phyloP scores from a whole-genome alignment of 2,888 invertebrate genomes.

The Pemphredon lugubris region DNA sequence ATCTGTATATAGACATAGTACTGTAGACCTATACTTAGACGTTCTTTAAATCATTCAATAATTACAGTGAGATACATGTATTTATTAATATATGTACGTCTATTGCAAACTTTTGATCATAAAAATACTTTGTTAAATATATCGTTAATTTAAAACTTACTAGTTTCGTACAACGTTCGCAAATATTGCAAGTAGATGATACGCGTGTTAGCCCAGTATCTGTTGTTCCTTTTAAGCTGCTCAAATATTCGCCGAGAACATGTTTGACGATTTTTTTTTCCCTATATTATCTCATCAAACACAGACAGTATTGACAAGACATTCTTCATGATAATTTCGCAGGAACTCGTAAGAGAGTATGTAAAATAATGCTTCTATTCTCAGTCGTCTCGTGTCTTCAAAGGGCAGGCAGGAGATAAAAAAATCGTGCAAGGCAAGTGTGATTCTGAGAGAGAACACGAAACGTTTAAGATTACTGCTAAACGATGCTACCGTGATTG shows the following conservation, averaged over 20 bases:
- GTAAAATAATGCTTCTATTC: conserved; percentile 1
- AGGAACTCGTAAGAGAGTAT: conserved; percentile 37
- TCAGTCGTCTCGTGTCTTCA: neutral
- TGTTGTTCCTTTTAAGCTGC: conserved; percentile 7
- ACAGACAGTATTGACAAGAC: conserved; percentile 24
- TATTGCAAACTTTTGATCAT: conserved; percentile 15
- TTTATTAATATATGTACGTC: neutral
- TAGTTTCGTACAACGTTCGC: conserved; percentile 15
- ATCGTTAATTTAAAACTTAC: conserved; percentile 17
- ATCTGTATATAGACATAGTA: neutral
- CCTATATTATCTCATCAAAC: conserved; percentile 3
- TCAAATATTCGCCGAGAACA: conserved; percentile 4
- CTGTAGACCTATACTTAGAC: neutral
- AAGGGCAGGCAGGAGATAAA: conserved; percentile 1
- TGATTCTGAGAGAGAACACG: conserved; percentile 8
- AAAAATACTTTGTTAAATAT: conserved; percentile 40
- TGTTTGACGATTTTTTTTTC: neutral
- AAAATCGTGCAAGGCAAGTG: conserved; percentile 7
- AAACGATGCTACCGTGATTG: neutral
- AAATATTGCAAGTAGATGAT: conserved; percentile 10
- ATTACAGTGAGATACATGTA: conserved; percentile 9
- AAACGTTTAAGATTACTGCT: conserved; percentile 1
- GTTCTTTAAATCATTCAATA: conserved; percentile 2
- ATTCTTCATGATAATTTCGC: conserved; percentile 12
- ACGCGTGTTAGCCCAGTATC: conserved; percentile 1